Base-by-base conservation (phyloP, 1,140 invertebrate genomes). In the Nixonia krombeini region DNA sequence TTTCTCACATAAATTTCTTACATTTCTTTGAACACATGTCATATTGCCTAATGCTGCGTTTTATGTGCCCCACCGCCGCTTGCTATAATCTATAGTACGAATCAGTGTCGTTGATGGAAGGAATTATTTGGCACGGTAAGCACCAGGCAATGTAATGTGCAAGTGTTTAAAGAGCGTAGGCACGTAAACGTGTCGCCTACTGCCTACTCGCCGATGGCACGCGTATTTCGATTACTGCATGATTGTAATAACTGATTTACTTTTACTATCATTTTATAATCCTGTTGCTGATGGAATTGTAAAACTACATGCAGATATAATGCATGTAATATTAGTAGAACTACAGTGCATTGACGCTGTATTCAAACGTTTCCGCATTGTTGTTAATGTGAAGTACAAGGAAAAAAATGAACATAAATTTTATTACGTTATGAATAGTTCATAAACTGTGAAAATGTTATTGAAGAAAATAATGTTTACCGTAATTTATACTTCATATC, bases 191-290 rank as follows among this genome's bases (percentile, higher is more conserved):
- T 56, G 66, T 64, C 55, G 53, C 55, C 49, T 70, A 64, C 55
- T 56, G 42, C 17, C 18, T 31, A 50, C 35, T 64, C 59, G 56
- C 62, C 65, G 51, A 70, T 62, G 52, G 62, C 62, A 65, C 68
- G 61, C 62, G 68, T 47, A 61, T 70, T 58, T 41, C 41, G 62
- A 47, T 70, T 70, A 61, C 41, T 70, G 61, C 50, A 52, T 55
- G 35, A 52, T 35, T 31, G 44, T 42, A 44, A 56, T 62, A 65
- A 59, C 64, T 64, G 61, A 57, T 33, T 64, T 7, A 51, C 57
- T 70, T 65, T 70, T 70, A 65, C 61, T 70, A 65, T 70, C 57
- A 56, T 55, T 59, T 63, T 64, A 51, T 47, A 40, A 41, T 56
- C 64, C 49, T 63, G 49, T 69, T 40, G 52, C 9, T 37, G 21